phyloP scores from a whole-genome alignment of 2,113 vertebrate genomes.

The Diglossa brunneiventris region DNA sequence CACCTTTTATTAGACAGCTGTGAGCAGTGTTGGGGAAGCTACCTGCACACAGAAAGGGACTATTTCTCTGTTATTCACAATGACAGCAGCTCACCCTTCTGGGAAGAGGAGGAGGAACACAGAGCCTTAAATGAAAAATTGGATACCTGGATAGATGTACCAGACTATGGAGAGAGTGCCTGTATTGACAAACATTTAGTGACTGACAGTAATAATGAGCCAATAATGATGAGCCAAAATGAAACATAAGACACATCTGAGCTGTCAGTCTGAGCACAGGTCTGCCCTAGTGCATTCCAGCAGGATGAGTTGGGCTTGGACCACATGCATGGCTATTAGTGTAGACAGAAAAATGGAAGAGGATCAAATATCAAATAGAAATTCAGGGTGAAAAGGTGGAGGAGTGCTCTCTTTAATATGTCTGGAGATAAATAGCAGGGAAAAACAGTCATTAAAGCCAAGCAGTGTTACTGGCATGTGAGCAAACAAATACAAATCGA shows the following conservation, averaged over 20 bases:
- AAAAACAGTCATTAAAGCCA: neutral
- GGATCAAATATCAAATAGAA: neutral
- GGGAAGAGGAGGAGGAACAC: neutral
- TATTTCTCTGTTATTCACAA: neutral
- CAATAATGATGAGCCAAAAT: neutral
- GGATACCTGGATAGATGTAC: neutral
- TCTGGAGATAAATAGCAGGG: neutral
- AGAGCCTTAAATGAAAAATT: neutral
- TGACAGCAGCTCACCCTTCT: slow-evolving; percentile 10
- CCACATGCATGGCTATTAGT: neutral
- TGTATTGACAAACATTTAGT: neutral
- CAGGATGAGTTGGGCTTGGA: neutral
- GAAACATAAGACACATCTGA: neutral
- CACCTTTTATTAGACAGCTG: rapidly evolving
- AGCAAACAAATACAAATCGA: neutral
- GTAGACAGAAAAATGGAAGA: neutral
- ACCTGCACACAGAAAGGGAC: neutral
- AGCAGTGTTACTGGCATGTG: neutral
- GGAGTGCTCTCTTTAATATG: neutral
- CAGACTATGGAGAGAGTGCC: neutral
- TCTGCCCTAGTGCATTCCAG: neutral
- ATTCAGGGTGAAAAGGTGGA: neutral
- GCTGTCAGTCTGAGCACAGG: neutral
- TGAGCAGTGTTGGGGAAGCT: neutral
- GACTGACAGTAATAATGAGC: neutral